A percentile compares a stretch with the other conserved stretches of the same genome.
Evolutionary conservation across 2,797 vertebrate species (phyloP).

Genomic region (Mallotus villosus): DNA sequence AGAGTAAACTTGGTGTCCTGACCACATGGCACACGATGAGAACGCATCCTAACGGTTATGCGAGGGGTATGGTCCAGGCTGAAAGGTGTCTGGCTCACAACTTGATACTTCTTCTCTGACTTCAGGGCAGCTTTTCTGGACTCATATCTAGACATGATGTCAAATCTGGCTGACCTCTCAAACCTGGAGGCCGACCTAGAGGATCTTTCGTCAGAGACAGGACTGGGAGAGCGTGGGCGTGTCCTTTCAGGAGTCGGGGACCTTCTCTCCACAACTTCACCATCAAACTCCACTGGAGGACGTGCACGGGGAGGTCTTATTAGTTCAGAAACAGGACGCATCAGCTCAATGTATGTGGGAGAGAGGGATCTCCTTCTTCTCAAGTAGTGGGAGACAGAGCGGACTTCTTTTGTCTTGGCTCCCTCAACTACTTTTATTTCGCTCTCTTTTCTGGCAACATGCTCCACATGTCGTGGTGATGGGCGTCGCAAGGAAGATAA

Average conservation of each 20-base stretch:
- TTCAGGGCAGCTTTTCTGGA: conserved; percentile 96
- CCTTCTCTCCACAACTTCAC: conserved; percentile 79
- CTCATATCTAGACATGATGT: conserved; percentile 98
- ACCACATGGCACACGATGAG: conserved; percentile 88
- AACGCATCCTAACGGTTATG: conserved; percentile 96
- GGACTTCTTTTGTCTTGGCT: conserved; percentile 78
- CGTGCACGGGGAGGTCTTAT: conserved; percentile 76
- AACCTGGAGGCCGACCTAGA: conserved; percentile 92
- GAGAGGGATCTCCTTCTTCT: conserved; percentile 93
- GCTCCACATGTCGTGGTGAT: conserved; percentile 68
- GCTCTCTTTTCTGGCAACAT: conserved; percentile 73
- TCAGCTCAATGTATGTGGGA: conserved; percentile 96
- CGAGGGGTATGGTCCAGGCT: conserved; percentile 93
- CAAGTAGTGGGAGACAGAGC: conserved; percentile 84
- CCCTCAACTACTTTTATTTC: conserved; percentile 77
- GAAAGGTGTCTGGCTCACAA: conserved; percentile 94
- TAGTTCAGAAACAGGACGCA: conserved; percentile 95
- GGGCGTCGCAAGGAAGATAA: conserved; percentile 74
- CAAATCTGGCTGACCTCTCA: conserved; percentile 95
- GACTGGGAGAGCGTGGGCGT: conserved; percentile 95
- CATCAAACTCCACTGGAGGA: conserved; percentile 70
- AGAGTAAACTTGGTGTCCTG: conserved; percentile 95
- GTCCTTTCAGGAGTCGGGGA: conserved; percentile 98
- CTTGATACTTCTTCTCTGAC: conserved; percentile 92
- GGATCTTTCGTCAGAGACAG: conserved; percentile 85